Base-by-base conservation (phyloP, 2,113 vertebrate genomes). In the Meleagris gallopavo region DNA sequence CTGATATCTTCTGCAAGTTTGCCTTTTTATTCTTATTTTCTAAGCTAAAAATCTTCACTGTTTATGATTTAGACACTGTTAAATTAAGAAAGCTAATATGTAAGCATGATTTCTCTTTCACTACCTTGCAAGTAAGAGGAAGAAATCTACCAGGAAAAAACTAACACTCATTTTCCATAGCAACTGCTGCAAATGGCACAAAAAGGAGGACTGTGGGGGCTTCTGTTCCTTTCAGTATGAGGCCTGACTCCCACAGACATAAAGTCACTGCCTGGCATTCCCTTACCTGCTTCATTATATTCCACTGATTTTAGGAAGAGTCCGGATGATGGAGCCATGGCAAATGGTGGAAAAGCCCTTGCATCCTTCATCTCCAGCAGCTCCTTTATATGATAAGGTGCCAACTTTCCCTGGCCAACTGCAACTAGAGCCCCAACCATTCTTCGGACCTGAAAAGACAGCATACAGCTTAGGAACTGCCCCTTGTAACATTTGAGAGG, bases 361-460 rank as follows among this genome's bases (percentile, higher is more conserved):
- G 98, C 66, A 75, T 99, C 98, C 29, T 62, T 96, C 21, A 93
- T 87, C 46, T 98, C 98, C 86, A 99, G 83, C 34, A 99, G 81
- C 20, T 95, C 95, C 80, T 97, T 97, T 18, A 99, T 88, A 6
- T 98, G 95, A 16, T 32, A 18, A 6, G 98, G 97, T 0, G 94
- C 92, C 41, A 99, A 46, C 34, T 19, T 90, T 1, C 98, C 97
- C 91, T 94, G 96, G 5, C 99, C 99, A 12, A 99, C 98, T 0
- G 98, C 98, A 72, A 99, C 99, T 57, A 99, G 91, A 16, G 98
- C 98, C 6, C 99, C 98, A 0, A 97, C 98, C 98, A 99, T 99
- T 84, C 99, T 98, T 40, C 99, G 96, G 7, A 99, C 99, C 99
- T 99, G 88, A 9, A 74, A 73, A 19, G 24, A 8, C 4, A 88